Conservation (phyloP, 2,113 vertebrate species). For the Takifugu bimaculatus region DNA sequence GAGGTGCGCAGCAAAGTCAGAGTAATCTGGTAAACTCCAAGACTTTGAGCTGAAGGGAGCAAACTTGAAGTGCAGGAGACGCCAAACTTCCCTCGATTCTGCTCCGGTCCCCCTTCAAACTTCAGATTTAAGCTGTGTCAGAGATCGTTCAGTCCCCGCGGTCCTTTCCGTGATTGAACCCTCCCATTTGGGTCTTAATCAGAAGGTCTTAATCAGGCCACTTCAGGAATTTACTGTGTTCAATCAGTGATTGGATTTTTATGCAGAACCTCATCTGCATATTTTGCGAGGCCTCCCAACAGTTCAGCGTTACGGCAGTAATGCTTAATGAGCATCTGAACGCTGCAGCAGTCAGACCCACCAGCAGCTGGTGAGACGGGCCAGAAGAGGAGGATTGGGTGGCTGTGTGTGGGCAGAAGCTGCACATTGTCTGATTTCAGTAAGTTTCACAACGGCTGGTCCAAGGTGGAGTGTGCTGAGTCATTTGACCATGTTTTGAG, state of each 20-base stretch:
- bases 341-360: slow-evolving; percentile 43
- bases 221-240: slow-evolving; percentile 19
- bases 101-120: no score
- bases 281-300: slow-evolving; percentile 25
- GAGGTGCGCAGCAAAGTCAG: slow-evolving; percentile 31
- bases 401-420: slow-evolving; percentile 43
- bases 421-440: slow-evolving; percentile 66
- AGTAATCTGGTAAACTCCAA: slow-evolving; percentile 48
- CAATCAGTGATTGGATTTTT: slow-evolving; percentile 35
- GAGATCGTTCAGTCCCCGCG: no score
- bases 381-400: slow-evolving; percentile 40
- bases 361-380: slow-evolving; percentile 28
- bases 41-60: slow-evolving; percentile 27
- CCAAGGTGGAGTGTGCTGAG: slow-evolving; percentile 55
- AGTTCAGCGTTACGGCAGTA: slow-evolving; percentile 30
- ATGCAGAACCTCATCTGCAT: slow-evolving; percentile 50
- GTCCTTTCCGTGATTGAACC: neutral
- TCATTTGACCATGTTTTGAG: slow-evolving; percentile 67
- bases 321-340: slow-evolving; percentile 36
- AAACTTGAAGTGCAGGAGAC: neutral
- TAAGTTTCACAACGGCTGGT: slow-evolving; percentile 61
- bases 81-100: no score
- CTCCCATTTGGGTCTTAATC: slow-evolving; percentile 9
- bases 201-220: slow-evolving; percentile 19
- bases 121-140: no score